Base-by-base conservation (phyloP, 2,113 vertebrate genomes). In the Semicossyphus pulcher region DNA sequence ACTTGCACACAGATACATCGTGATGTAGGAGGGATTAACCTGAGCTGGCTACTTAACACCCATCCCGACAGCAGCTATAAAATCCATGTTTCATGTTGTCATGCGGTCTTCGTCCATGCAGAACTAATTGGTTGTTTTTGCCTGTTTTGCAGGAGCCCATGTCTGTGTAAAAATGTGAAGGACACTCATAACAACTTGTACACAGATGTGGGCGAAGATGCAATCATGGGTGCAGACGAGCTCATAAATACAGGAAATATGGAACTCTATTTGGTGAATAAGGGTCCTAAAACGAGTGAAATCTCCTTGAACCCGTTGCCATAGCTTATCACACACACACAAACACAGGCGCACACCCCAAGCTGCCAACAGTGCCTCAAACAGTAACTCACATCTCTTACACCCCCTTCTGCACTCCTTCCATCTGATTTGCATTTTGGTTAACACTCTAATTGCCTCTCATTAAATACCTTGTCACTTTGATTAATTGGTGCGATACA, bases 391-490 rank as follows among this genome's bases (percentile, higher is more conserved):
- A 59, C 67, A 47, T 41, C 63, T 28, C 63, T 25, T 20, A 36
- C 61, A 44, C 53, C 14, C 23, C 53, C 32, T 58, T 48, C 26
- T 7, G 1, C 69, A 37, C 72, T 68, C 73, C 68, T 66, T 11
- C 11, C 15, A 1, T 76, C 85, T 86, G 79, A 92, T 92, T 92
- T 91, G 87, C 91, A 92, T 91, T 89, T 92, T 83, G 72, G 86
- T 88, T 92, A 92, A 89, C 88, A 86, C 81, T 83, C 85, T 91
- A 92, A 92, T 91, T 92, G 91, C 83, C 87, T 89, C 90, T 88
- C 88, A 91, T 92, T 91, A 91, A 89, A 86, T 88, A 89, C 79
- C 87, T 86, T 92, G 91, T 92, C 89, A 89, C 81, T 89, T 90
- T 92, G 90, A 92, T 92, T 91, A 89, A 92, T 92, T 90, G 87